Percentiles rank a stretch among this genome's conserved stretches.
These are phyloP conservation scores for Nothobranchius furzeri DNA, from an alignment of 2,113 vertebrate genomes.

Conservation along the genomic window DNA sequence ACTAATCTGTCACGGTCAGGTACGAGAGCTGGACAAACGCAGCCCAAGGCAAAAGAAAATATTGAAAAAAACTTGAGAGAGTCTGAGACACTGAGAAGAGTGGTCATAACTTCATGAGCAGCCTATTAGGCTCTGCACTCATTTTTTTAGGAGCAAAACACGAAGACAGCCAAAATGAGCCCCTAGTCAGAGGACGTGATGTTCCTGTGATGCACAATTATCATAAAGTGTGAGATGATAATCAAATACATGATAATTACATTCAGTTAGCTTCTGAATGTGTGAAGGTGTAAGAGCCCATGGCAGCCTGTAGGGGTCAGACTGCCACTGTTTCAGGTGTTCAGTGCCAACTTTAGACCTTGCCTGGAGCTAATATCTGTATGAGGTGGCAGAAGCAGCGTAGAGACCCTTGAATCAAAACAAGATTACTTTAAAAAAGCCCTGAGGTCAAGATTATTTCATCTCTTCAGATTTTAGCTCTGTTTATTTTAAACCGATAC, in stretches of 20 bases:
- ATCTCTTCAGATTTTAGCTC: constrained; percentile 9
- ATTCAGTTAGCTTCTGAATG: background rate
- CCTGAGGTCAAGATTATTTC: background rate
- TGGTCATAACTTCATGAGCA: too few species aligned
- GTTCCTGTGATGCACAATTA: background rate
- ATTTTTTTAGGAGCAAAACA: too few species aligned
- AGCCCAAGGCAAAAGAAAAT: too few species aligned
- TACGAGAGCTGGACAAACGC: too few species aligned
- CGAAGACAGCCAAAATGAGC: background rate
- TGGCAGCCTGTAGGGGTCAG: constrained; percentile 69
- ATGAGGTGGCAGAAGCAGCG: constrained; percentile 16
- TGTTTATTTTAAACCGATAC: constrained; percentile 20
- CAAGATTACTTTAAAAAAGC: constrained; percentile 32
- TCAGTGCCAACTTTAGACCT: constrained; percentile 18
- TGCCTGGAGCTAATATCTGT: constrained; percentile 21
- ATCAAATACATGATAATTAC: constrained; percentile 6
- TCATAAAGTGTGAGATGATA: constrained; percentile 8
- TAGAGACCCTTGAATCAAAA: constrained; percentile 29
- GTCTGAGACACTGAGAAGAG: too few species aligned
- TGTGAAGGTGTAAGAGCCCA: constrained; percentile 18
- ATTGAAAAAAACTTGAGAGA: too few species aligned
- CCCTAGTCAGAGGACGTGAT: background rate
- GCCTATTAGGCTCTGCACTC: too few species aligned
- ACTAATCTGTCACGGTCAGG: too few species aligned
- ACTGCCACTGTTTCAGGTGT: constrained; percentile 36